Percentiles rank a stretch among this genome's conserved stretches.
phyloP scores from a whole-genome alignment of 64 coral and sea anemone species.

The Stichodactyla mertensii region DNA sequence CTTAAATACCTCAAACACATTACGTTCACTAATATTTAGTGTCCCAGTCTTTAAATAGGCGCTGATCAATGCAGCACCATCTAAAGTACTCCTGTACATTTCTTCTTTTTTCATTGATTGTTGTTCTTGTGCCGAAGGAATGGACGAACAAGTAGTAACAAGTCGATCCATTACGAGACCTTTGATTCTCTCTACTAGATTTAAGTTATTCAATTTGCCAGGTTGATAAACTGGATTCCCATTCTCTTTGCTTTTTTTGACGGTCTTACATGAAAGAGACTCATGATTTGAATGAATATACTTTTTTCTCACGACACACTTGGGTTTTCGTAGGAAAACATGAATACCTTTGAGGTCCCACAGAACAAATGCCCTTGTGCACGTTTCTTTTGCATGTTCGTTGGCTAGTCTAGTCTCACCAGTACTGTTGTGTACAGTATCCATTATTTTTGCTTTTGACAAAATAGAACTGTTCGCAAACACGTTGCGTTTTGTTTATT shows the following conservation, averaged over 20 bases:
- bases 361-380: background rate
- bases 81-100: background rate
- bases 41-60: background rate
- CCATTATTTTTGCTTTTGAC: background rate
- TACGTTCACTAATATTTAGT: background rate
- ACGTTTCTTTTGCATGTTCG: background rate
- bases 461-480: background rate
- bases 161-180: background rate
- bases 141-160: background rate
- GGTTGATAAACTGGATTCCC: background rate
- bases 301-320: background rate
- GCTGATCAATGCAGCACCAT: background rate
- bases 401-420: background rate
- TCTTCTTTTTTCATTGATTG: background rate
- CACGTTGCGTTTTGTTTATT: background rate
- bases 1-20: background rate
- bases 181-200: background rate
- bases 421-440: background rate
- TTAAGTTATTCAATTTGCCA: background rate
- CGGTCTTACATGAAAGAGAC: background rate
- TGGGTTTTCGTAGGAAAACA: background rate
- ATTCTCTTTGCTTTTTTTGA: background rate
- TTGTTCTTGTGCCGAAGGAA: background rate
- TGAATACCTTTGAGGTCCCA: background rate
- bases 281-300: background rate